Evolutionary conservation across 2,888 invertebrate genomes (phyloP).

Genomic region (Aradus depressus): DNA sequence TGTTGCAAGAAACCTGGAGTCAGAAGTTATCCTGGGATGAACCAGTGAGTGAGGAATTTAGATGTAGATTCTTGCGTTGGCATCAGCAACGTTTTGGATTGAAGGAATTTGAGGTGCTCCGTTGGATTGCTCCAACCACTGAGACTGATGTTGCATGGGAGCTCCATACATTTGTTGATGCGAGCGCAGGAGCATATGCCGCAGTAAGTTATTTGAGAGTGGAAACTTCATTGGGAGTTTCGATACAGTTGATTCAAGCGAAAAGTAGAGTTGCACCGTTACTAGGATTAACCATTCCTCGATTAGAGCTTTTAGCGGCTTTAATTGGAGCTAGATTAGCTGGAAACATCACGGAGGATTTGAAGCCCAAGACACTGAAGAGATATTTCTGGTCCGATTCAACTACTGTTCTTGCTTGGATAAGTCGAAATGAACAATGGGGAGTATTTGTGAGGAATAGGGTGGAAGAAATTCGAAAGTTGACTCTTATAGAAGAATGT

Average conservation of each 20-base stretch:
- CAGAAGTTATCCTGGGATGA: no score
- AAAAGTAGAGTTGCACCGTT: constrained; percentile 32
- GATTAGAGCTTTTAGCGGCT: constrained; percentile 33
- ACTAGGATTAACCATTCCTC: constrained; percentile 31
- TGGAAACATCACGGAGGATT: no score
- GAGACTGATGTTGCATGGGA: no score
- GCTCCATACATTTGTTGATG: constrained; percentile 33
- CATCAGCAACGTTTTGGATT: no score
- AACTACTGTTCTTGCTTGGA: neutral
- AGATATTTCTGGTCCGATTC: neutral
- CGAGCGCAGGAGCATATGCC: constrained; percentile 32
- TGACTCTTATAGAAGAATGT: neutral
- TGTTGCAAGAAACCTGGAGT: no score
- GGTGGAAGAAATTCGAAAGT: neutral
- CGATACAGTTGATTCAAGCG: constrained; percentile 30
- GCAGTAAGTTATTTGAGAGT: constrained; percentile 30
- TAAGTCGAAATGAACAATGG: neutral
- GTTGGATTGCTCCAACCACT: no score
- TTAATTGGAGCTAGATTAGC: no score
- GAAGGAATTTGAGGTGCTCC: no score
- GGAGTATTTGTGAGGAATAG: neutral
- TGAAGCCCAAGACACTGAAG: no score
- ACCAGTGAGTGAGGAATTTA: no score
- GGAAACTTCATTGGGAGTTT: constrained; percentile 20
- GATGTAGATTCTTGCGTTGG: no score